Conservation (phyloP, 1,140 invertebrate genomes). For the Nasonia longicornis region DNA sequence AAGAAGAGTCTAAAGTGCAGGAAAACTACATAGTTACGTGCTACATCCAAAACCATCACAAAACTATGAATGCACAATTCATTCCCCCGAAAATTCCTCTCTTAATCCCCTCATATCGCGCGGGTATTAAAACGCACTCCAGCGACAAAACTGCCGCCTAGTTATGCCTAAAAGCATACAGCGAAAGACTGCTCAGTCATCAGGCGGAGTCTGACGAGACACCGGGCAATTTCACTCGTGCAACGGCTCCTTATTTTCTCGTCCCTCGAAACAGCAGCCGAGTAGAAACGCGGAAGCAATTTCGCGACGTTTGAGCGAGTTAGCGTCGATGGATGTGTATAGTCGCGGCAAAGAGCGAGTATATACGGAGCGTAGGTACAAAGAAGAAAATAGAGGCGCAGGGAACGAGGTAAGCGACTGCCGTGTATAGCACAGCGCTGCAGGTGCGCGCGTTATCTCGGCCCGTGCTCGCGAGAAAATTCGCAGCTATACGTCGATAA, state of each 20-base stretch:
- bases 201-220: background rate
- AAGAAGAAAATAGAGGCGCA: background rate
- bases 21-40: too few species aligned
- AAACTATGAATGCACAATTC: too few species aligned
- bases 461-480: background rate
- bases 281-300: background rate
- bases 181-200: background rate
- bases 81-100: background rate
- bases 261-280: background rate
- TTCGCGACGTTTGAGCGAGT: background rate
- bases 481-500: background rate
- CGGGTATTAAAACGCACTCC: background rate
- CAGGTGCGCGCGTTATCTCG: background rate
- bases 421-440: background rate
- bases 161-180: background rate
- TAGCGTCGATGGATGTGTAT: background rate
- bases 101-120: background rate
- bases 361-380: background rate
- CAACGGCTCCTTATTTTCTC: background rate
- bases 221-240: background rate
- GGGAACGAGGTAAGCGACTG: background rate
- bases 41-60: too few species aligned
- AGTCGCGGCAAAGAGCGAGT: background rate
- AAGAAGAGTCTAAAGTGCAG: too few species aligned
- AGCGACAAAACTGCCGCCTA: background rate